Evolutionary conservation across 2,797 vertebrate genomes (phyloP), one percentile per base, ranked within the genome.

Genomic region (Kryptopterus vitreolus): DNA sequence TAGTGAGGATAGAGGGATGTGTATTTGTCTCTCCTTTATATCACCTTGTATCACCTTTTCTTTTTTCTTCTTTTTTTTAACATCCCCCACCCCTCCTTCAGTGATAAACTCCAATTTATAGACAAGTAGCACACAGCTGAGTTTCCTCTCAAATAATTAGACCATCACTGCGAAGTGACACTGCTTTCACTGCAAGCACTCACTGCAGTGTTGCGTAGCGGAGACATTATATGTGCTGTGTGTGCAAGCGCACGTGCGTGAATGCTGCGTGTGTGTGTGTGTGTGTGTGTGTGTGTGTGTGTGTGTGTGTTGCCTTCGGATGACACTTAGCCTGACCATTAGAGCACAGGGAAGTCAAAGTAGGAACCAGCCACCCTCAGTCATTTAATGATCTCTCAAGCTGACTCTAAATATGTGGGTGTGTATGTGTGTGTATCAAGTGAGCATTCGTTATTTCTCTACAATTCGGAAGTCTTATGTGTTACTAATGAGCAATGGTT

Each of bases 101-200:
- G 90, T 92, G 53, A 58, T 96, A 95, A 92, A 96, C 96, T 91
- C 90, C 93, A 90, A 94, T 95, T 95, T 94, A 92, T 94, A 95
- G 93, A 92, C 92, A 92, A 93, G 94, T 86, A 91, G 89, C 82
- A 89, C 92, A 94, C 89, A 93, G 91, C 95, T 88, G 89, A 93
- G 91, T 94, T 86, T 87, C 74, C 85, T 88, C 89, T 88, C 90
- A 94, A 94, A 96, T 95, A 93, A 96, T 93, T 92, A 91, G 76
- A 87, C 93, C 86, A 50, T 91, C 90, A 90, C 91, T 92, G 71
- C 18, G 33, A 74, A 58, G 71, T 61, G 48, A 91, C 90, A 89
- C 91, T 92, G 91, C 85, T 92, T 87, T 88, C 89, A 84, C 87
- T 80, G 88, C 86, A 95, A 93, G 90, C 87, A 84, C 89, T 87